Conservation (phyloP, 2,113 vertebrate species). For the Eudyptes chrysolophus region DNA sequence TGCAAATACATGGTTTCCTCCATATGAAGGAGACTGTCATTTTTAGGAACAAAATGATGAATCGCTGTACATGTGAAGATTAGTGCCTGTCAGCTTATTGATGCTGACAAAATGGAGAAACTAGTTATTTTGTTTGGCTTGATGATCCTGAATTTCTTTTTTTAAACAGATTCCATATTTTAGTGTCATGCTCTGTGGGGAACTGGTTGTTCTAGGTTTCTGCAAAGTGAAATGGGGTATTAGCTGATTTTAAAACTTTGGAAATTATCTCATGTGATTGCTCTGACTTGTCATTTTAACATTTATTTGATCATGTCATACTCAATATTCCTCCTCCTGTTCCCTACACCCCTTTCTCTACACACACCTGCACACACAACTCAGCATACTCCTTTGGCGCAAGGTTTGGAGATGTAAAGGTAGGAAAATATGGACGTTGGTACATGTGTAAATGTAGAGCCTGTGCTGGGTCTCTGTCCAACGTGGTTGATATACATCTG, state of each 20-base stretch:
- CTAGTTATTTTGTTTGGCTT: constrained; percentile 77
- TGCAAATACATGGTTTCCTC: not conserved
- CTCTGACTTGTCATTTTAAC: constrained; percentile 77
- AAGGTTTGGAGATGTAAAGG: constrained; percentile 75
- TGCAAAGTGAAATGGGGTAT: constrained; percentile 71
- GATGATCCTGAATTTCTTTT: constrained; percentile 69
- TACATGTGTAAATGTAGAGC: constrained; percentile 81
- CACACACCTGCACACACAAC: constrained; percentile 75
- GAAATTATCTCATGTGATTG: constrained; percentile 74
- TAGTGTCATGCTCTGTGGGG: constrained; percentile 73
- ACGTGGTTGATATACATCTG: constrained; percentile 89
- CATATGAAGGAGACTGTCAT: not conserved
- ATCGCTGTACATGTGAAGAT: not conserved
- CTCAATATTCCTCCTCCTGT: constrained; percentile 74
- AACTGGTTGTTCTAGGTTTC: constrained; percentile 73
- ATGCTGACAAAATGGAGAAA: constrained; percentile 76
- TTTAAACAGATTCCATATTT: constrained; percentile 71
- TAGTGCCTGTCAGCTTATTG: constrained; percentile 17
- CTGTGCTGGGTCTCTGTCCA: constrained; percentile 82
- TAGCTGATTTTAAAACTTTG: constrained; percentile 74
- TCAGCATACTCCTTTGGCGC: constrained; percentile 74
- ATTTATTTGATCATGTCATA: constrained; percentile 78
- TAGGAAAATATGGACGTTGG: constrained; percentile 79
- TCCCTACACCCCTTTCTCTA: constrained; percentile 68
- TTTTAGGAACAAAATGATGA: not conserved